Percentiles rank a stretch among this genome's conserved stretches.
These are phyloP conservation scores for Trididemnum miniatum DNA, from an alignment of 23 tunicate species.

Conservation along the genomic window DNA sequence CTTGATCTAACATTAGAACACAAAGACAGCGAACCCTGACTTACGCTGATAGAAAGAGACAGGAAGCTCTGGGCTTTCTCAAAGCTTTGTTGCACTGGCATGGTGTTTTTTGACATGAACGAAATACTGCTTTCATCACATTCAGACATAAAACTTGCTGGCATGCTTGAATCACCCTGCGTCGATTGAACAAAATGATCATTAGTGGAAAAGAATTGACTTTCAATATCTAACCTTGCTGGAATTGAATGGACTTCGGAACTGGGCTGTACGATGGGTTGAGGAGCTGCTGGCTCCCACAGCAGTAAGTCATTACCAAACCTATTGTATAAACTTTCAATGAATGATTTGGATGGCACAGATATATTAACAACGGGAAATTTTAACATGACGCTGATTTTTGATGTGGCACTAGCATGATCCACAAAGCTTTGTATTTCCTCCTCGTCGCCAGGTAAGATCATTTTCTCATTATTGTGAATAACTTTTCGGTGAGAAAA, in stretches of 20 bases:
- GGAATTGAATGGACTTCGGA: constrained; percentile 10
- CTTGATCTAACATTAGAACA: constrained; percentile 4
- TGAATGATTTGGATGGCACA: constrained; percentile 60
- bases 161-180: background rate
- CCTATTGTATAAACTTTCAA: constrained; percentile 90
- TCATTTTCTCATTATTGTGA: constrained; percentile 51
- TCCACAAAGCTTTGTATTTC: constrained; percentile 62
- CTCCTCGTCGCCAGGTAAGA: constrained; percentile 57
- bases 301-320: constrained; percentile 79
- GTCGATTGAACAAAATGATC: constrained; percentile 1
- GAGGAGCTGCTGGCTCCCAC: constrained; percentile 82
- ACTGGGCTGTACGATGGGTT: background rate
- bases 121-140: constrained; percentile 7
- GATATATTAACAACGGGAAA: constrained; percentile 49
- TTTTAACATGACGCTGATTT: constrained; percentile 28
- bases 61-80: background rate
- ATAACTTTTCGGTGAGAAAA: constrained; percentile 56
- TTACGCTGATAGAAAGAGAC: background rate
- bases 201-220: constrained; percentile 26
- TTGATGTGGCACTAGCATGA: constrained; percentile 47
- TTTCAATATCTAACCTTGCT: constrained; percentile 38
- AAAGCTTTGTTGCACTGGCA: background rate
- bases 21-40: constrained; percentile 18
- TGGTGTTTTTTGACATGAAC: background rate
- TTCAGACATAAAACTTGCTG: constrained; percentile 11